phyloP scores from a whole-genome alignment of 1,140 invertebrate species.

The Aphidius ervi region DNA sequence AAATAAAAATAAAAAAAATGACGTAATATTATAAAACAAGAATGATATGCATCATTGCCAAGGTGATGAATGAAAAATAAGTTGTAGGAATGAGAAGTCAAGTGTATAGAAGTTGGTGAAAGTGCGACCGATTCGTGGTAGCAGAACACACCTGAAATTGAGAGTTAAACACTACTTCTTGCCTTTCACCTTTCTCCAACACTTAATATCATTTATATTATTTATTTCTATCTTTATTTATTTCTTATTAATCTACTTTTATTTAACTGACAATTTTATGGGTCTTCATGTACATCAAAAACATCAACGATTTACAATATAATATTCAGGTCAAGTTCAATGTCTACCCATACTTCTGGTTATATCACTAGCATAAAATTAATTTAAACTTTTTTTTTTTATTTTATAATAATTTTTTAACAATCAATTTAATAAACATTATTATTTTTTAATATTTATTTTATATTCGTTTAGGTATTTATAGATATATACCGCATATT shows the following conservation, averaged over 20 bases:
- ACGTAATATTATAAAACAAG: too few species aligned
- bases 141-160: conserved; percentile 11
- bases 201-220: too few species aligned
- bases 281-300: not conserved
- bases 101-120: conserved; percentile 7
- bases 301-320: too few species aligned
- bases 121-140: conserved; percentile 13
- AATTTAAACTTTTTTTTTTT: conserved; percentile 15
- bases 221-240: not conserved
- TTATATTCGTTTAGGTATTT: not conserved
- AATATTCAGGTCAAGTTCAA: conserved; percentile 42
- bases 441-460: not conserved
- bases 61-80: conserved; percentile 12
- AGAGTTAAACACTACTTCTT: conserved; percentile 2
- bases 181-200: conserved; percentile 12
- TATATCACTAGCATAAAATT: conserved; percentile 15
- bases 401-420: conserved; percentile 22
- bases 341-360: conserved; percentile 21
- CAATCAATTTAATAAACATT: not conserved
- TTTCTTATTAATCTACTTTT: not conserved
- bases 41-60: too few species aligned
- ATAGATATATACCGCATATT: not conserved
- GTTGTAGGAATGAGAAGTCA: not conserved
- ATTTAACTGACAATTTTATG: not conserved
- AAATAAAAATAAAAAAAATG: too few species aligned